A percentile compares a stretch with the other conserved stretches of the same genome.
Evolutionary conservation across 2,888 invertebrate genomes (phyloP).

Genomic region (Heliconius hortense): DNA sequence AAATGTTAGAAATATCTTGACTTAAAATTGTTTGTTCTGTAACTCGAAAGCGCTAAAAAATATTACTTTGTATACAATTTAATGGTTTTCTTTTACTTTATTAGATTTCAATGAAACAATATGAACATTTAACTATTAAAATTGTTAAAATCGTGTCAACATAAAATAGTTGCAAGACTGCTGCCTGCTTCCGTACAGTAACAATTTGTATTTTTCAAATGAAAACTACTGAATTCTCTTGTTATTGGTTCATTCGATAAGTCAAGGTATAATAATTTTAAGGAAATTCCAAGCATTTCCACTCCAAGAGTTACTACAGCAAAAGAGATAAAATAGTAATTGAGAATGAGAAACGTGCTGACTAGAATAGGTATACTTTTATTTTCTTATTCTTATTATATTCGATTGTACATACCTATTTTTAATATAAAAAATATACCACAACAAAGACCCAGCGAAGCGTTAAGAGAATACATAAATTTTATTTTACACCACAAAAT

Average conservation of each 20-base stretch:
- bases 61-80: neutral
- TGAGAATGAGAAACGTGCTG: neutral
- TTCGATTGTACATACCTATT: neutral
- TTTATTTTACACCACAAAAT: slow-evolving; percentile 22
- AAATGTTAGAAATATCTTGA: neutral
- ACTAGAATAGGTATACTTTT: neutral
- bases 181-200: too few relatives aligned
- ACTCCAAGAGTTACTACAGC: neutral
- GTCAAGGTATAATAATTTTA: neutral
- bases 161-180: too few relatives aligned
- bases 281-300: neutral
- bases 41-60: neutral
- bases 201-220: neutral
- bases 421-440: neutral
- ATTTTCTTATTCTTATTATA: neutral
- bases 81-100: too few relatives aligned
- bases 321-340: neutral
- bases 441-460: slow-evolving; percentile 1
- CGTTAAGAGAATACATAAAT: slow-evolving; percentile 11
- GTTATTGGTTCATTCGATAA: neutral
- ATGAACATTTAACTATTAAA: too few relatives aligned
- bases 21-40: neutral
- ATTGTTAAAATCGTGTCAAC: too few relatives aligned
- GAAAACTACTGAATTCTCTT: neutral
- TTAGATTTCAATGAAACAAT: too few relatives aligned